Percentiles rank a stretch among this genome's conserved stretches.
Conservation (phyloP, 2,113 vertebrate genomes). For the Ranitomeya variabilis region DNA sequence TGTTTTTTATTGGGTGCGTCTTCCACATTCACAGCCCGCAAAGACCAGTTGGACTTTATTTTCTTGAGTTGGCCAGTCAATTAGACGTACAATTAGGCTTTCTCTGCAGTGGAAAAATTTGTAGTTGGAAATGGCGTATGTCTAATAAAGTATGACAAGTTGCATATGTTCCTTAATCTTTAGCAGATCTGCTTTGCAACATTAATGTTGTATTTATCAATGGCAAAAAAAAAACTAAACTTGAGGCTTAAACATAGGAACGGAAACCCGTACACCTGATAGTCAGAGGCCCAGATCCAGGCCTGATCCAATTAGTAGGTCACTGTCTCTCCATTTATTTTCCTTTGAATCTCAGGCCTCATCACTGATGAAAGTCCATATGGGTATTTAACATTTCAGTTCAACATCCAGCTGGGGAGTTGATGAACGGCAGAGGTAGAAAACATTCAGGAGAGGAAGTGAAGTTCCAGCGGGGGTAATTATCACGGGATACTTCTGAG, state of each 20-base stretch:
- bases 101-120: conserved; percentile 37
- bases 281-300: background rate
- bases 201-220: conserved; percentile 19
- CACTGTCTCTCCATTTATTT: conserved; percentile 34
- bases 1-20: background rate
- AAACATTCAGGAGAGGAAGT: conserved; percentile 47
- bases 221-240: background rate
- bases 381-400: conserved; percentile 49
- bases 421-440: conserved; percentile 55
- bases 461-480: conserved; percentile 47
- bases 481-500: conserved; percentile 44
- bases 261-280: conserved; percentile 25
- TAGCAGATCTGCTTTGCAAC: conserved; percentile 41
- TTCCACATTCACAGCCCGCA: background rate
- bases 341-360: conserved; percentile 41
- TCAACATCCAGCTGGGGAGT: conserved; percentile 43
- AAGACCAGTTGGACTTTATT: conserved; percentile 9
- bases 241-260: background rate
- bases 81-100: conserved; percentile 29
- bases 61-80: conserved; percentile 22
- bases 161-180: conserved; percentile 51
- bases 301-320: conserved; percentile 51
- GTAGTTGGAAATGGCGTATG: conserved; percentile 36
- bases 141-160: conserved; percentile 51
- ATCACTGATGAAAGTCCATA: conserved; percentile 51